Base-by-base conservation (phyloP, 2,797 vertebrate species). In the Falco columbarius region DNA sequence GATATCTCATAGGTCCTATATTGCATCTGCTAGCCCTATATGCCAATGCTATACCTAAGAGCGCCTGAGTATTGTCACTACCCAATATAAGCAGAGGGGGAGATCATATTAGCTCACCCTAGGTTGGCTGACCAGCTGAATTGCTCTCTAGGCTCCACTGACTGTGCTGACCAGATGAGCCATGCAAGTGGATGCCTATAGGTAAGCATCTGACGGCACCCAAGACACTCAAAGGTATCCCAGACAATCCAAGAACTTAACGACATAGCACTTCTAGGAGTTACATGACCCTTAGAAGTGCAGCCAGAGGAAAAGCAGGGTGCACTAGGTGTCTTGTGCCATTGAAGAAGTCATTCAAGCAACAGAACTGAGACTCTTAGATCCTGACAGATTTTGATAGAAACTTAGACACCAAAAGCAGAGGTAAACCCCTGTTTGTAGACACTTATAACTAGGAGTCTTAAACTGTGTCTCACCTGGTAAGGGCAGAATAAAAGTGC, bases 81-180 rank as follows among this genome's bases (percentile, higher is more conserved):
- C 6, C 2, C n/a, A 29, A 15, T 12, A 32, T 3, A 49, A 63
- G n/a, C 21, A 75, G 44, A 51, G 5, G 1, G 2, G 9, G 7
- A 79, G 32, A 79, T 65, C 8, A 10, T 22, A 14, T 81, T 61
- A 68, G 5, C 42, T 87, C 29, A 72, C 21, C 4, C 34, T 70
- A 1, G 0, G 36, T 10, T 38, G 26, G 3, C 47, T 52, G 34
- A 30, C 44, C 36, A 73, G 12, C 5, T 73, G 67, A 73, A 76
- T 42, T 77, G 12, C 9, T 38, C 6, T 73, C 47, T 26, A 68
- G 49, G 27, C 9, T 72, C 32, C 15, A 4, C 6, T 47, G 54
- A 14, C 59, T 27, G 9, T 22, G 27, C 19, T 71, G 65, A 58
- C 16, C 56, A 71, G 65, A 17, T 14, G 11, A 88, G 12, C 13